Percentiles rank a stretch among this genome's conserved stretches.
phyloP scores from a whole-genome alignment of 2,797 vertebrate species.

The Loris lydekkerianus region DNA sequence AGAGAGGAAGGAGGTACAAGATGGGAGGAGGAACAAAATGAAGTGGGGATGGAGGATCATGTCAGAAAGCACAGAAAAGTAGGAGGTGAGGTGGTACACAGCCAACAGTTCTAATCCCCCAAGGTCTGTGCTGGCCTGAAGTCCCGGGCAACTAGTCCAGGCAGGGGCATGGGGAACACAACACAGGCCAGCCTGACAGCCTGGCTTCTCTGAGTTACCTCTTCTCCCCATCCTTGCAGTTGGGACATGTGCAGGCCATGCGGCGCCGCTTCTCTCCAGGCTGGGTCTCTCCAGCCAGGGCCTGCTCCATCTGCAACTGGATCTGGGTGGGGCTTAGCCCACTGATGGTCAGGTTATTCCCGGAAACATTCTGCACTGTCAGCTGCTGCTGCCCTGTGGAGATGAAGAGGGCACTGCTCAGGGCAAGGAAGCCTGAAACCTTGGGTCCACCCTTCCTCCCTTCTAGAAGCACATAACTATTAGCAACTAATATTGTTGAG shows the following conservation, averaged over 20 bases:
- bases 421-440: not conserved
- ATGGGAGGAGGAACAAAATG: not conserved
- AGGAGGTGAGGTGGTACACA: not conserved
- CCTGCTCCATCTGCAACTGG: constrained; percentile 96
- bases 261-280: constrained; percentile 96
- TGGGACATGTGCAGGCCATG: constrained; percentile 98
- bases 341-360: constrained; percentile 95
- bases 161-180: not conserved
- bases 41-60: not conserved
- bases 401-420: not conserved
- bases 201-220: constrained; percentile 86
- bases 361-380: constrained; percentile 95
- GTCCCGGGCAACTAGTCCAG: not conserved
- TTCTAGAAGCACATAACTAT: not conserved
- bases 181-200: fast-evolving
- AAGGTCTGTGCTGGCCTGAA: not conserved
- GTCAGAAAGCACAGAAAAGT: not conserved
- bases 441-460: not conserved
- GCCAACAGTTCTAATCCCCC: not conserved
- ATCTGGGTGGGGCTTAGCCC: constrained; percentile 92
- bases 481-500: not conserved
- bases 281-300: constrained; percentile 94
- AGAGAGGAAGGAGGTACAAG: not conserved
- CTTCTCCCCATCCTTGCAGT: constrained; percentile 98
- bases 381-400: constrained; percentile 96